Evolutionary conservation across 92 coral and sea anemone species (phyloP).

Genomic region (Isaurus tuberculatus): DNA sequence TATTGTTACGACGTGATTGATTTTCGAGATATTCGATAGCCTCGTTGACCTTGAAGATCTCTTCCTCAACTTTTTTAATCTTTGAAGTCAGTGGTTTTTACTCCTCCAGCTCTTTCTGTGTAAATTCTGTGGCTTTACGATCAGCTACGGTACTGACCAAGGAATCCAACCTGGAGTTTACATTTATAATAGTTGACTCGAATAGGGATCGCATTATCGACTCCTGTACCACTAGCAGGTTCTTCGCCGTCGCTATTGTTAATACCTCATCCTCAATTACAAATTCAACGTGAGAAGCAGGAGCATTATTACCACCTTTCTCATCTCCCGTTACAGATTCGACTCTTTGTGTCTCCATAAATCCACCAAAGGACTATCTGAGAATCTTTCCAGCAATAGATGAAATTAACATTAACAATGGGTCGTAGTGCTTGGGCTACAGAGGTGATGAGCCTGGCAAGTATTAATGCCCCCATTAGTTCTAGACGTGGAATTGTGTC

Average conservation of each 20-base stretch:
- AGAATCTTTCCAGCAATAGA: constrained; percentile 43
- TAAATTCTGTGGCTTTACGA: not conserved
- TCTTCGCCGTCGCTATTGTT: not conserved
- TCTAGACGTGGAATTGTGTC: constrained; percentile 63
- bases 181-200: not conserved
- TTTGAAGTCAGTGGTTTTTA: not conserved
- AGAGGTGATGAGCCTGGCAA: constrained; percentile 40
- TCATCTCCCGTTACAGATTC: not conserved
- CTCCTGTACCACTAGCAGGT: not conserved
- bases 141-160: not conserved
- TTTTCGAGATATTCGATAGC: too few species aligned
- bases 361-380: constrained; percentile 56
- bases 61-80: not conserved
- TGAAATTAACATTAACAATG: constrained; percentile 23
- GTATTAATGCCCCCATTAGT: constrained; percentile 45
- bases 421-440: constrained; percentile 16
- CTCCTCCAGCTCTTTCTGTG: constrained; percentile 7
- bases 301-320: too few species aligned
- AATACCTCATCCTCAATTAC: not conserved
- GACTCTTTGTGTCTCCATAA: constrained; percentile 30
- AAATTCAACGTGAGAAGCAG: not conserved
- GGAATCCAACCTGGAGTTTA: not conserved
- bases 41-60: not conserved
- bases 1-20: too few species aligned
- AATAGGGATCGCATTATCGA: not conserved